Conservation (phyloP, 2,888 invertebrate species). For the Sphinx pinastri region DNA sequence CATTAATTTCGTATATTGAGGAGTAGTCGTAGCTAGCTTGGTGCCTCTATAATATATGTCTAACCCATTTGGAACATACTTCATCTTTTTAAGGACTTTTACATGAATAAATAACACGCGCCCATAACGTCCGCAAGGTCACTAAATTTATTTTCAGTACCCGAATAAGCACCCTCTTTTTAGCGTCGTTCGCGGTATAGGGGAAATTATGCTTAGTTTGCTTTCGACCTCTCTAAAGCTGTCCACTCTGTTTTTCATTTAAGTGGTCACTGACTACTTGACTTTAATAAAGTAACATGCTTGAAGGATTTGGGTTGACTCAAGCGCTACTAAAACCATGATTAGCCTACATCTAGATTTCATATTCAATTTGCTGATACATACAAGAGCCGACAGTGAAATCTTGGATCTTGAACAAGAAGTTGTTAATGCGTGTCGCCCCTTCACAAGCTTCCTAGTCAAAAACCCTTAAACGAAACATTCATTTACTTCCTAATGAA, state of each 20-base stretch:
- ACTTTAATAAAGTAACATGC: too few relatives aligned
- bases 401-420: slow-evolving; percentile 33
- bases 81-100: not conserved
- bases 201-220: not conserved
- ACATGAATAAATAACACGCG: not conserved
- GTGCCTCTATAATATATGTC: too few relatives aligned
- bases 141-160: not conserved
- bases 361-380: too few relatives aligned
- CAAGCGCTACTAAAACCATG: not conserved
- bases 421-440: not conserved
- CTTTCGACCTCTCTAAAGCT: slow-evolving; percentile 2
- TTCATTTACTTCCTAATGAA: slow-evolving; percentile 60
- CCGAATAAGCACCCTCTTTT: not conserved
- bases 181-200: not conserved
- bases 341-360: not conserved
- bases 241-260: not conserved
- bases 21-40: too few relatives aligned
- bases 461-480: slow-evolving; percentile 39
- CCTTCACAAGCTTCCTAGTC: slow-evolving; percentile 35
- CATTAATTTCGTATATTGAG: too few relatives aligned
- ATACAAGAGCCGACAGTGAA: not conserved
- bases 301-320: not conserved
- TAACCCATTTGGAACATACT: too few relatives aligned
- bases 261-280: too few relatives aligned
- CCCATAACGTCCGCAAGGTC: not conserved